These are phyloP conservation scores for Hemibagrus wyckioides DNA, from an alignment of 2,113 vertebrate species.

Conservation along the genomic window DNA sequence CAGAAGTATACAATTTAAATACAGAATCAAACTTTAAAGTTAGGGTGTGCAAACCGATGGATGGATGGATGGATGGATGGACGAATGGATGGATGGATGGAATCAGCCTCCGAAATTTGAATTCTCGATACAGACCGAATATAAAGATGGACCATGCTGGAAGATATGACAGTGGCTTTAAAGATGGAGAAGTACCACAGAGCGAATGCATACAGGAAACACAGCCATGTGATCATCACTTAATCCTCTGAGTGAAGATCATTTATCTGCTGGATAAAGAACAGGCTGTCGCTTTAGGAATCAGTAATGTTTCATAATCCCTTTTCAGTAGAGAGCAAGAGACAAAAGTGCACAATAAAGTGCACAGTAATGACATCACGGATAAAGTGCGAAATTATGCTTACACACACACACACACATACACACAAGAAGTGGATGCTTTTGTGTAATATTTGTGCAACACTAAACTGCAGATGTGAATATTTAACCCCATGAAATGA, in stretches of 20 bases:
- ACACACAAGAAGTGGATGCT: background rate
- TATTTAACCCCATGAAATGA: background rate
- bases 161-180: background rate
- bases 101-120: background rate
- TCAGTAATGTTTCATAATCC: conserved; percentile 3
- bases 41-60: background rate
- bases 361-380: background rate
- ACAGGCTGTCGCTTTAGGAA: background rate
- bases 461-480: background rate
- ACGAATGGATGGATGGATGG: too few relatives aligned
- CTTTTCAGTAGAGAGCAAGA: background rate
- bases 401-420: background rate
- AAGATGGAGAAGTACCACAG: background rate
- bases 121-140: background rate
- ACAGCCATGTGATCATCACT: background rate
- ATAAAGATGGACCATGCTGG: background rate
- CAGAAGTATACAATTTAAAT: background rate
- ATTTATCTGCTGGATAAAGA: background rate
- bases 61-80: too few relatives aligned
- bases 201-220: conserved; percentile 17
- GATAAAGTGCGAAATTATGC: background rate
- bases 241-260: background rate
- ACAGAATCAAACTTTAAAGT: background rate
- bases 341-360: background rate
- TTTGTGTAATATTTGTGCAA: background rate